A percentile compares a stretch with the other conserved stretches of the same genome.
These are phyloP conservation scores for Hemibagrus guttatus DNA, from an alignment of 2,797 vertebrate species.

Conservation along the genomic window DNA sequence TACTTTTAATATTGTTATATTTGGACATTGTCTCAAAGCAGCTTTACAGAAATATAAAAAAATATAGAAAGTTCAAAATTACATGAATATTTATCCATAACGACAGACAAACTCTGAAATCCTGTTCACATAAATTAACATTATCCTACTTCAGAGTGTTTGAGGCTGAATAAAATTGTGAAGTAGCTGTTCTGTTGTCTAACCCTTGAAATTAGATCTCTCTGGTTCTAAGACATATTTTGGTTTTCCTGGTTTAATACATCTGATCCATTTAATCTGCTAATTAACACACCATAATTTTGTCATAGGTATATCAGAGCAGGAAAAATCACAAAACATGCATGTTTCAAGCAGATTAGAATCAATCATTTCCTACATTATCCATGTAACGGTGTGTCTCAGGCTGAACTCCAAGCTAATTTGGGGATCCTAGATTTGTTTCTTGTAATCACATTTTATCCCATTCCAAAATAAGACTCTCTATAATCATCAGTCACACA, in stretches of 20 bases:
- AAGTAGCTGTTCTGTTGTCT: slow-evolving; percentile 1
- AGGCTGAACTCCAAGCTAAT: background rate
- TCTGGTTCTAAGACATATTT: background rate
- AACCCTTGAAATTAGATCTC: background rate
- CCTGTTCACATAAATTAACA: background rate
- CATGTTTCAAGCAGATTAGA: background rate
- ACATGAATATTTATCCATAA: background rate
- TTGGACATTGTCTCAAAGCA: too few relatives aligned
- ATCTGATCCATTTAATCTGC: background rate
- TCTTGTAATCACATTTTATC: background rate
- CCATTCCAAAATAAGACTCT: background rate
- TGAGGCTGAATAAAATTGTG: background rate
- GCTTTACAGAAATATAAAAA: too few relatives aligned
- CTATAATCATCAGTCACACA: background rate
- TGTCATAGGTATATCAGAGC: background rate
- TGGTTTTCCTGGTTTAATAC: background rate
- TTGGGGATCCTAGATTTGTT: background rate
- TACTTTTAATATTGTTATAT: too few relatives aligned
- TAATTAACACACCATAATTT: background rate
- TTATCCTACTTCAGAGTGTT: background rate
- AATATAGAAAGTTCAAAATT: too few relatives aligned
- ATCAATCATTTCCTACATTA: background rate
- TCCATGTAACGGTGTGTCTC: background rate
- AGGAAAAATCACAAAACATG: background rate
- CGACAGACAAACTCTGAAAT: background rate